These are phyloP conservation scores for Dermatemys mawii DNA, from an alignment of 2,113 vertebrate species.

Conservation along the genomic window DNA sequence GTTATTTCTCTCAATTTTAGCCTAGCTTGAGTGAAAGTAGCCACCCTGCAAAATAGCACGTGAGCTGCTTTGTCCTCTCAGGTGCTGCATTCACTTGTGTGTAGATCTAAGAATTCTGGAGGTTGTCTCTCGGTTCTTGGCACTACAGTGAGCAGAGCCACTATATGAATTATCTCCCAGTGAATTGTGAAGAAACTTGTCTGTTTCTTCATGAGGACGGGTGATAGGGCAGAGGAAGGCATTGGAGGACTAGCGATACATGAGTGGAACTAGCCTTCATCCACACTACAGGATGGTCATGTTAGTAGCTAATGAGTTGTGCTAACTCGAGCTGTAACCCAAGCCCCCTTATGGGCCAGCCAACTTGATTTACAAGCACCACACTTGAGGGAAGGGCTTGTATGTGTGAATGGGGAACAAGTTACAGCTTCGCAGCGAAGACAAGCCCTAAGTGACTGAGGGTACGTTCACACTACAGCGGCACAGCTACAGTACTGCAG, in stretches of 20 bases:
- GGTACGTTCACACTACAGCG: background rate
- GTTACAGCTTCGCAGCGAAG: background rate
- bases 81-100: background rate
- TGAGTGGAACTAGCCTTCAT: background rate
- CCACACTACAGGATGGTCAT: background rate
- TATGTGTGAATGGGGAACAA: accelerated
- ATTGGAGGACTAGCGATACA: background rate
- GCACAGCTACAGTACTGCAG: too few relatives aligned
- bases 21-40: background rate
- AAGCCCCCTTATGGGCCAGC: background rate
- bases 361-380: background rate
- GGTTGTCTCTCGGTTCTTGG: background rate
- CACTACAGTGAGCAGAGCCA: background rate
- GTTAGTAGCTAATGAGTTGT: background rate
- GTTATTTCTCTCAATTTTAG: background rate
- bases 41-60: background rate
- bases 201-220: background rate
- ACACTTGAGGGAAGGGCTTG: background rate
- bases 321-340: background rate
- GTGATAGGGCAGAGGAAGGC: background rate
- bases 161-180: background rate
- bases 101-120: background rate
- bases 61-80: background rate
- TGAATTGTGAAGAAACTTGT: background rate
- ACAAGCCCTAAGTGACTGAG: background rate